phyloP scores from a whole-genome alignment of 2,888 invertebrate species.

The Gisinianus flammeolus region DNA sequence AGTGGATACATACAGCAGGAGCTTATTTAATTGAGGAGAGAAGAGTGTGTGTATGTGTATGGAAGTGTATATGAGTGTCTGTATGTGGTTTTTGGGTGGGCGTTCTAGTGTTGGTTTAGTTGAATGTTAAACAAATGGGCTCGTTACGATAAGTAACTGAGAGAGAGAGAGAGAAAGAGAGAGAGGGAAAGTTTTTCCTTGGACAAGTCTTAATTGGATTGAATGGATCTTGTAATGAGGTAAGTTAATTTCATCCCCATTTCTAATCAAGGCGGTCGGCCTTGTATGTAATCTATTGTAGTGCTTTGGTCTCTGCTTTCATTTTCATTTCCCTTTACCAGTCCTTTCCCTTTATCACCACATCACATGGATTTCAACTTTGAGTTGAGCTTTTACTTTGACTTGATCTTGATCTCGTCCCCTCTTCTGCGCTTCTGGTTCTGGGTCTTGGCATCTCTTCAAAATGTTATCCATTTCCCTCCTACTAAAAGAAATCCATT shows the following conservation, averaged over 20 bases:
- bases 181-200: constrained; percentile 26
- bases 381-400: too few relatives aligned
- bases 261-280: constrained; percentile 39
- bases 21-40: constrained; percentile 13
- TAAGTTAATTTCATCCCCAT: constrained; percentile 44
- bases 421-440: too few relatives aligned
- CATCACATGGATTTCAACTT: too few relatives aligned
- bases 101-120: constrained; percentile 6
- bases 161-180: background rate
- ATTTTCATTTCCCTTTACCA: background rate
- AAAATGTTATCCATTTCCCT: too few relatives aligned
- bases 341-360: background rate
- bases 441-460: too few relatives aligned
- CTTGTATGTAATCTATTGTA: constrained; percentile 30
- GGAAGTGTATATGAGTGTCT: background rate
- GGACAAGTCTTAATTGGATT: constrained; percentile 43
- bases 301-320: constrained; percentile 10
- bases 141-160: constrained; percentile 4
- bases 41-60: background rate
- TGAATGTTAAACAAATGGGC: constrained; percentile 21
- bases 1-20: background rate
- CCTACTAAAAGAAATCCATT: too few relatives aligned
- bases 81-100: constrained; percentile 4
- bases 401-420: too few relatives aligned
- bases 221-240: constrained; percentile 47